Evolutionary conservation across 1,140 invertebrate genomes (phyloP).

Genomic region (Nomia melanderi): DNA sequence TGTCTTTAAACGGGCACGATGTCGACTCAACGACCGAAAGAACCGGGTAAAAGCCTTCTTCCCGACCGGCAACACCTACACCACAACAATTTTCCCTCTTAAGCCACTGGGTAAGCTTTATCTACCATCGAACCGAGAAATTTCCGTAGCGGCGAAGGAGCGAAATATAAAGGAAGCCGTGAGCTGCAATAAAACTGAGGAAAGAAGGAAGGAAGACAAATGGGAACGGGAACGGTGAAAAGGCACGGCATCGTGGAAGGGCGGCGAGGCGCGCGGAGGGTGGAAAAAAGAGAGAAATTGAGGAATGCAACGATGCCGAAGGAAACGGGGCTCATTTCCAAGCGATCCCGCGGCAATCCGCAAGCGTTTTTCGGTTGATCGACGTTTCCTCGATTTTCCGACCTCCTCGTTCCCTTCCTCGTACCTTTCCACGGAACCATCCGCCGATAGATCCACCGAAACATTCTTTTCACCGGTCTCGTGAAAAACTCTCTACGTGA

Average conservation of each 20-base stretch:
- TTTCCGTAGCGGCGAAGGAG: slow-evolving; percentile 18
- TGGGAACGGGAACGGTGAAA: background rate
- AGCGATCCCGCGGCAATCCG: slow-evolving; percentile 32
- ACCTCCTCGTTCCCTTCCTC: background rate
- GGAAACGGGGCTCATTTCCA: slow-evolving; percentile 44
- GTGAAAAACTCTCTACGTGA: background rate
- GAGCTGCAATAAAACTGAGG: slow-evolving; percentile 21
- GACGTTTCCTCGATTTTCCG: slow-evolving; percentile 37
- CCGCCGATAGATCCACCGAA: background rate
- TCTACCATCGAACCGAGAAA: slow-evolving; percentile 6
- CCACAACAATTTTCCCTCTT: background rate
- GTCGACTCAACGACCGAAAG: background rate
- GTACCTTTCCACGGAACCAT: background rate
- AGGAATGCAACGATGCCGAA: slow-evolving; percentile 32
- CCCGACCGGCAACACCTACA: background rate
- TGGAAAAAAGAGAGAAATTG: background rate
- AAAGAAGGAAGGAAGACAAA: background rate
- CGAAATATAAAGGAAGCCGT: slow-evolving; percentile 18
- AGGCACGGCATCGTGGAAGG: too few relatives aligned
- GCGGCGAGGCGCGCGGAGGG: background rate
- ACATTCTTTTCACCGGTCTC: background rate
- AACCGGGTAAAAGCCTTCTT: background rate
- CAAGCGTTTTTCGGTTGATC: slow-evolving; percentile 31
- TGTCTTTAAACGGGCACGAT: background rate
- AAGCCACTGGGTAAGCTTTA: slow-evolving; percentile 8